Evolutionary conservation across 2,888 invertebrate species (phyloP).

Genomic region (Callyntrura sp.): DNA sequence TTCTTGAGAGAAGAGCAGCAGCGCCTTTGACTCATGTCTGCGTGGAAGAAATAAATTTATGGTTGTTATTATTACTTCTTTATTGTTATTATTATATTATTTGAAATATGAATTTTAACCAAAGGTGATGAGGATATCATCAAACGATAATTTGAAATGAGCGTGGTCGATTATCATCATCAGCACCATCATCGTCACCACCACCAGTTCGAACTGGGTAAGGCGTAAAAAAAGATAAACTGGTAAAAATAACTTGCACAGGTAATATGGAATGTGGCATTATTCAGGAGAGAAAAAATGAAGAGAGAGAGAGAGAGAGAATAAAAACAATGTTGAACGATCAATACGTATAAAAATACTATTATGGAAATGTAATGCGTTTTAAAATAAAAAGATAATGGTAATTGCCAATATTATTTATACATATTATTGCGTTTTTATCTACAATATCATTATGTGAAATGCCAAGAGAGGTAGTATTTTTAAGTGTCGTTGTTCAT

Average conservation of each 20-base stretch:
- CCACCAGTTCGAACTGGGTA: not conserved
- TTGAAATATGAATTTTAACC: conserved; percentile 42
- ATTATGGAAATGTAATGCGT: conserved; percentile 43
- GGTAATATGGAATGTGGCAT: not conserved
- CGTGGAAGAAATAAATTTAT: conserved; percentile 21
- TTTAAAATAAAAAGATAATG: conserved; percentile 32
- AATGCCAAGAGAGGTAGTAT: not conserved
- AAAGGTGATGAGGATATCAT: conserved; percentile 65
- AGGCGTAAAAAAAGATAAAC: not conserved
- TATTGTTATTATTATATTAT: not conserved
- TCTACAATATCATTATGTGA: not conserved
- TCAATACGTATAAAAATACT: conserved; percentile 35
- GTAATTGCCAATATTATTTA: conserved; percentile 27
- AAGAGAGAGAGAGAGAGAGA: no score
- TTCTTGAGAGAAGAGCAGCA: no score
- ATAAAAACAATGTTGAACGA: conserved; percentile 8
- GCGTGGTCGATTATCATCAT: conserved; percentile 48
- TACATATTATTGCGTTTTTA: conserved; percentile 30
- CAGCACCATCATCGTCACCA: conserved; percentile 10
- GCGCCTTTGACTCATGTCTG: not conserved
- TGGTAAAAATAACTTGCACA: not conserved
- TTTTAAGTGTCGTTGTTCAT: conserved; percentile 14
- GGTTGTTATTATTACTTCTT: conserved; percentile 27
- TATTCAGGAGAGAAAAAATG: not conserved
- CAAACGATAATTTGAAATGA: conserved; percentile 64